These are phyloP conservation scores for Bradypus variegatus DNA, from an alignment of 2,797 vertebrate genomes.

Conservation along the genomic window DNA sequence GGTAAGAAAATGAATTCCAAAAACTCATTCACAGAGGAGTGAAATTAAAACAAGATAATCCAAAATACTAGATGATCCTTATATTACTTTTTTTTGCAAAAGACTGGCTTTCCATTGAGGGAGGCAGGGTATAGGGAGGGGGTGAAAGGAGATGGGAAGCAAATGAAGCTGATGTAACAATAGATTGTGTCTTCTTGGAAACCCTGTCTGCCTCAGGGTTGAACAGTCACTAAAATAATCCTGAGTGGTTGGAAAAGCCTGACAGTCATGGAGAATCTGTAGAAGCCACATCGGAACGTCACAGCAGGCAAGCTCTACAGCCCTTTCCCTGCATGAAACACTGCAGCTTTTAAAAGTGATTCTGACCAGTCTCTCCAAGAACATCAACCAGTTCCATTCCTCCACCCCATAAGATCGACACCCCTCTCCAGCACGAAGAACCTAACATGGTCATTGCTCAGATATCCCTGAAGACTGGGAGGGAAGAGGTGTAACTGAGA, in stretches of 20 bases:
- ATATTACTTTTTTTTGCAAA: not conserved
- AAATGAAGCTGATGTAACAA: not conserved
- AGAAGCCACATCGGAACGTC: not conserved
- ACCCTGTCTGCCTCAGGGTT: not conserved
- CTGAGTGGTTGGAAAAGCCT: not conserved
- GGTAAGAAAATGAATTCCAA: not conserved
- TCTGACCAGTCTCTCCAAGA: not conserved
- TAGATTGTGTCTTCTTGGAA: not conserved
- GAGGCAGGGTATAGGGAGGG: no score
- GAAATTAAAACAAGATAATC: not conserved
- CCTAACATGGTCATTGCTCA: no score
- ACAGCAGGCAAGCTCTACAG: rapidly evolving
- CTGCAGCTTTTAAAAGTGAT: not conserved
- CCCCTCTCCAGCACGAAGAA: no score
- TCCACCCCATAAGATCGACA: no score
- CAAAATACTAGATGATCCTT: not conserved
- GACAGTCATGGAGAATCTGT: not conserved
- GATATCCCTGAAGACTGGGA: no score
- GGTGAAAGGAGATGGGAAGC: not conserved
- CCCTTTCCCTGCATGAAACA: not conserved
- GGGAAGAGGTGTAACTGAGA: no score
- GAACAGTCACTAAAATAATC: not conserved
- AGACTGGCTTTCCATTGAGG: not conserved
- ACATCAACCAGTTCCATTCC: no score
- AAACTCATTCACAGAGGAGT: not conserved